These are phyloP conservation scores for Hippoglossus stenolepis DNA, from an alignment of 2,113 vertebrate genomes.

Conservation along the genomic window DNA sequence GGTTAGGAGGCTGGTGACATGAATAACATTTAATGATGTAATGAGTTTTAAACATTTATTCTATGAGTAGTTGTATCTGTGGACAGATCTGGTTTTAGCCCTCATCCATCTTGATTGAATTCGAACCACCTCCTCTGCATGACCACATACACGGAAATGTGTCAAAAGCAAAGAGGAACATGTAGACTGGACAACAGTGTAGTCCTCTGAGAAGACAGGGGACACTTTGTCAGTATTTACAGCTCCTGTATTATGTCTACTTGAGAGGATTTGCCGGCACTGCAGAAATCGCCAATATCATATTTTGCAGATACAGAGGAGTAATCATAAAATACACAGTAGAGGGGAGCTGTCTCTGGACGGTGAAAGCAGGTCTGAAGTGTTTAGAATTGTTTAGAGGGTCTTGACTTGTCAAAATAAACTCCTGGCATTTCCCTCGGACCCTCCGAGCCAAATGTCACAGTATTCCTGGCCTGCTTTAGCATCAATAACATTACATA, in stretches of 20 bases:
- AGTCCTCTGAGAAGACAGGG: background rate
- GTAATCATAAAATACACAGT: slow-evolving; percentile 28
- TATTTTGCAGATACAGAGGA: slow-evolving; percentile 18
- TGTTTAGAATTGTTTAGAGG: slow-evolving; percentile 34
- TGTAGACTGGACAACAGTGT: no score
- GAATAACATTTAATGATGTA: no score
- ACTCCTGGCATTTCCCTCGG: slow-evolving; percentile 51
- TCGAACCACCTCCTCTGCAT: no score
- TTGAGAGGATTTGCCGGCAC: slow-evolving; percentile 32
- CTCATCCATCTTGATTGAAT: no score
- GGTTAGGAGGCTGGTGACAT: no score
- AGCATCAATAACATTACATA: slow-evolving; percentile 63
- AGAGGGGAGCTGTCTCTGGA: background rate
- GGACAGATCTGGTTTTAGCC: no score
- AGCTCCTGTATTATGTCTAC: slow-evolving; percentile 27
- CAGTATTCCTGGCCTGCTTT: slow-evolving; percentile 49
- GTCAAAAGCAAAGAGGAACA: no score
- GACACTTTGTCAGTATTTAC: slow-evolving; percentile 46
- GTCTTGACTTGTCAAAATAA: slow-evolving; percentile 47
- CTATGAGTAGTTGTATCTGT: no score
- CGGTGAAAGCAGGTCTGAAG: slow-evolving; percentile 47
- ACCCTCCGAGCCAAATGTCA: slow-evolving; percentile 44
- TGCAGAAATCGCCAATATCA: slow-evolving; percentile 20
- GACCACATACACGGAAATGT: no score
- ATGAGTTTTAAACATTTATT: no score